Base-by-base conservation (phyloP, 1,140 invertebrate genomes). In the Drosophila arawakana region DNA sequence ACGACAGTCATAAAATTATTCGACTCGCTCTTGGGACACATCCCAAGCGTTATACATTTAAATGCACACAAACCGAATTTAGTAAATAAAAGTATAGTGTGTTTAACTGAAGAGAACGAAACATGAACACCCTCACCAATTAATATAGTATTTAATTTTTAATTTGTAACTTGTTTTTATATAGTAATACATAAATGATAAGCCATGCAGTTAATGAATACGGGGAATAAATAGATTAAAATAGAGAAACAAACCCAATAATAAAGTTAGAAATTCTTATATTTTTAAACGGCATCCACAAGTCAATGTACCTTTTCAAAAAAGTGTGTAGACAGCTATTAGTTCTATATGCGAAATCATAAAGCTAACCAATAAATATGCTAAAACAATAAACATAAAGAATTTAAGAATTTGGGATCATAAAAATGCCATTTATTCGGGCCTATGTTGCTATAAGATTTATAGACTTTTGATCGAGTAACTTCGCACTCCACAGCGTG, bases 1-100 rank as follows among this genome's bases (percentile, higher is more conserved):
- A 83, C 80, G 65, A 80, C 70, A 77, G 69, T 76, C 83, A 89
- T 89, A 84, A 81, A 80, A 78, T 74, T 74, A 76, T 82, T 88
- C 75, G 73, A 47, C 63, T 75, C 35, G 39, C 39, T 74, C 47
- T 43, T 59, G 30, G 52, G 46, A 18, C 60, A 66, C 46, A 50
- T 73, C 63, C 68, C 71, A 65, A 67, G 74, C 81, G 70, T 68
- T 91, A 79, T 79, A 84, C 57, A 84, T 84, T 91, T 80, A 73
- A 81, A 71, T 70, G 81, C 70, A 61, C 68, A 8, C 52, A 52
- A 63, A 55, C 76, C 72, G 8, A 81, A 78, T 66, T 73, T 70
- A 61, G 39, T 69, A 58, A 62, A 46, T 61, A 74, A 58, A 78
- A 46, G 3, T 15, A 21, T 15, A 67, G 59, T 44, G 18, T 44